Evolutionary conservation across 2,888 invertebrate genomes (phyloP).

Genomic region (Dilophus febrilis): DNA sequence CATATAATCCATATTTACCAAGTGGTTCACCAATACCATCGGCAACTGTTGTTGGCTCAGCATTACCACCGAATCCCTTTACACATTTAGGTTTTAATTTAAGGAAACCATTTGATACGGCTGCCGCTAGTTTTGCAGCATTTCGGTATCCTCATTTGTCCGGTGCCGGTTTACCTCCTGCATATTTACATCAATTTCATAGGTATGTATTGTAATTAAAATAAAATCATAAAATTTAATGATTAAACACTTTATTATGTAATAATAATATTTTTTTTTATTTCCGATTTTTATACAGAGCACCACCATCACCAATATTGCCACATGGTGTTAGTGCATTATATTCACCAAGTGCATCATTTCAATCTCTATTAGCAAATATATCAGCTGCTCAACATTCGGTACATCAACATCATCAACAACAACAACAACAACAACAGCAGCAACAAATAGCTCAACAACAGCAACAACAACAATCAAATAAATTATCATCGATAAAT

Average conservation of each 20-base stretch:
- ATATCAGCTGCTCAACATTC: slow-evolving; percentile 42
- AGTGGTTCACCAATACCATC: slow-evolving; percentile 46
- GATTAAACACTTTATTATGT: not conserved
- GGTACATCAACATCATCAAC: not conserved
- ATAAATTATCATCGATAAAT: not conserved
- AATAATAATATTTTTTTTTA: not conserved
- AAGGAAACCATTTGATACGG: slow-evolving; percentile 51
- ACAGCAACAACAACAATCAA: slow-evolving; percentile 1
- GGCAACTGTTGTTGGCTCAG: slow-evolving; percentile 45
- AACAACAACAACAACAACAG: slow-evolving; percentile 1
- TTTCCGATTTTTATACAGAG: slow-evolving; percentile 30
- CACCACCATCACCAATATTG: slow-evolving; percentile 42
- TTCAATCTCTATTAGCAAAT: slow-evolving; percentile 72
- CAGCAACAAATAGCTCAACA: slow-evolving; percentile 19
- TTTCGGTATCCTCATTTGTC: slow-evolving; percentile 50
- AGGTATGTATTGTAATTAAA: slow-evolving; percentile 18
- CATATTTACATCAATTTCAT: slow-evolving; percentile 40
- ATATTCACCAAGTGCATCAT: slow-evolving; percentile 45
- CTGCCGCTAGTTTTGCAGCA: slow-evolving; percentile 41
- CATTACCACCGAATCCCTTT: slow-evolving; percentile 63
- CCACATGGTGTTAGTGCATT: slow-evolving; percentile 40
- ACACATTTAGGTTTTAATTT: slow-evolving; percentile 59
- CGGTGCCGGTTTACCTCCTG: slow-evolving; percentile 36
- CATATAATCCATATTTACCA: slow-evolving; percentile 70
- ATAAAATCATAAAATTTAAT: not conserved